phyloP scores from a whole-genome alignment of 2,113 vertebrate species.

The Tapirus terrestris region DNA sequence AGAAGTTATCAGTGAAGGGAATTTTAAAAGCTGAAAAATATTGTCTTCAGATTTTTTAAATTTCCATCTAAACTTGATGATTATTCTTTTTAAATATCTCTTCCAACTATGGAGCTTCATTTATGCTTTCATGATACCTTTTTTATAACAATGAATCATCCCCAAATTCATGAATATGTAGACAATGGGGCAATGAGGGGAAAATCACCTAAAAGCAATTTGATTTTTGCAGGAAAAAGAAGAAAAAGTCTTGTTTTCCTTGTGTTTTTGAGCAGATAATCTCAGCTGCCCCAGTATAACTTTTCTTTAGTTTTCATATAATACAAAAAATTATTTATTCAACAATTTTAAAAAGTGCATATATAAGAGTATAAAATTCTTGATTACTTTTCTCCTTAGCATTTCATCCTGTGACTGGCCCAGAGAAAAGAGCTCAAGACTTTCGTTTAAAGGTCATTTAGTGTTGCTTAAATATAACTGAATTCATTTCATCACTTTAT shows the following conservation, averaged over 20 bases:
- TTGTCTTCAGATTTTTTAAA: not conserved
- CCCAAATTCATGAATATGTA: not conserved
- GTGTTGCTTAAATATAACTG: not conserved
- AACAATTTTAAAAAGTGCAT: not conserved
- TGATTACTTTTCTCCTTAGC: not conserved
- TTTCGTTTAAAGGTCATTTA: not conserved
- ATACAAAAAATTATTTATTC: not conserved
- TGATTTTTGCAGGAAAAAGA: not conserved
- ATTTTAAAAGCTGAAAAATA: not conserved
- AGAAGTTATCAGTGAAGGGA: not conserved
- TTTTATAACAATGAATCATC: not conserved
- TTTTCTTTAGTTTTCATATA: not conserved
- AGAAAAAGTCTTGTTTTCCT: not conserved
- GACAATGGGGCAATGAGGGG: not conserved
- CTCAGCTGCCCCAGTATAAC: not conserved
- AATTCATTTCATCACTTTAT: not conserved
- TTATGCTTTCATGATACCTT: not conserved
- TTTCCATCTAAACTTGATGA: not conserved
- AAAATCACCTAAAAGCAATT: not conserved
- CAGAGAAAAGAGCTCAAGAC: not conserved
- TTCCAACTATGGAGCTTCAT: not conserved
- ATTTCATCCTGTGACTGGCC: not conserved
- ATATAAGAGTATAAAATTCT: not conserved
- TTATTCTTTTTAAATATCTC: not conserved
- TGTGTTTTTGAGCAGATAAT: not conserved